Base-by-base conservation (phyloP, 37 sponge, comb jelly and placozoan genomes). In the Tethya wilhelma region DNA sequence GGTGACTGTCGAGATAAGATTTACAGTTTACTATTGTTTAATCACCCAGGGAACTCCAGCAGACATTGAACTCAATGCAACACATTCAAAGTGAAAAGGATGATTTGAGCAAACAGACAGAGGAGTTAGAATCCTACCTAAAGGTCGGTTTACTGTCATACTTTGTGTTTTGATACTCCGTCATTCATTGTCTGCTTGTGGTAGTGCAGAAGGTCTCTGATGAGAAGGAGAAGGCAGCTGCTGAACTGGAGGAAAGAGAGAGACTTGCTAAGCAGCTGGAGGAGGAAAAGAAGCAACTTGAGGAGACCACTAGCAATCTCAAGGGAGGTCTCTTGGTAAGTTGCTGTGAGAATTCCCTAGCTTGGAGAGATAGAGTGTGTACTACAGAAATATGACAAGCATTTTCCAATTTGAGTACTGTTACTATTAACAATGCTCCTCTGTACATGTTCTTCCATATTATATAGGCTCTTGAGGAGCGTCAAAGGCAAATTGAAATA, bases 201-300 rank as follows among this genome's bases (percentile, higher is more conserved):
- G 55, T 23, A 22, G 12, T 34, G 32, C 40, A 82, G 90, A 46
- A 66, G 23, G 34, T 93, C 20, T 53, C 82, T 0, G 75, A 85
- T 37, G 93, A 85, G 70, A 90, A 90, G 59, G 86, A 93, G 44
- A 74, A 77, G 70, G 78, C 88, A 19, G 67, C 70, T 23, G 81
- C 77, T 17, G 88, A 87, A 49, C 83, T 94, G 71, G 86, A 87
- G 37, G 93, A 98, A 42, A 70, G 81, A 30, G 92, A 92, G 64
- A 80, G 59, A 42, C 73, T 92, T 40, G 88, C 98, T 37, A 87
- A 86, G 56, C 73, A 90, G 41, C 83, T 98, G 33, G 86, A 88
- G 74, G 98, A 95, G 38, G 98, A 98, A 78, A 94, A 93, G 85
- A 80, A 83, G 37, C 40, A 44, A 65, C 83, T 98, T 46, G 84